These are phyloP conservation scores for Momotus momota DNA, from an alignment of 2,797 vertebrate genomes.

Conservation along the genomic window DNA sequence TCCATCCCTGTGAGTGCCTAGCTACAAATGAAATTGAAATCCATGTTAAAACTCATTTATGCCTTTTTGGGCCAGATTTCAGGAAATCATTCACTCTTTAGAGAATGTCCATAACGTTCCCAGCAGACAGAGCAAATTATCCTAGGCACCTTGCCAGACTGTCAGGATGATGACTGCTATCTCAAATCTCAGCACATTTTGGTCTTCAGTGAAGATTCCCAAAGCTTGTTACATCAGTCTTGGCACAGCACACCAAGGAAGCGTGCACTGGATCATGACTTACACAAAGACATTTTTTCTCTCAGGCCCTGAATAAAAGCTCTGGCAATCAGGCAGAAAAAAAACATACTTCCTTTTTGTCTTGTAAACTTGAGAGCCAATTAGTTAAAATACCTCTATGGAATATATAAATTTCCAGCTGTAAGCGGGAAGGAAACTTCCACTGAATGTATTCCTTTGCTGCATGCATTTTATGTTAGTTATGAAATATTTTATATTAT, in stretches of 20 bases:
- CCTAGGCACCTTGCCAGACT: conserved; percentile 1
- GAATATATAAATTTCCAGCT: conserved; percentile 17
- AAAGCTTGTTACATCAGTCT: conserved; percentile 31
- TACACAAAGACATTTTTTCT: conserved; percentile 11
- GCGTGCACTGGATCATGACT: not conserved
- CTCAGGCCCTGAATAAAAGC: not conserved
- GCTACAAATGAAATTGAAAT: not conserved
- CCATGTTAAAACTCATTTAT: not conserved
- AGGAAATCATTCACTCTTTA: not conserved
- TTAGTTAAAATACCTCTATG: conserved; percentile 20
- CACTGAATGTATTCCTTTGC: not conserved
- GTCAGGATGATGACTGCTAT: not conserved
- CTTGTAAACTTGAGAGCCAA: conserved; percentile 21
- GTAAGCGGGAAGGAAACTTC: not conserved
- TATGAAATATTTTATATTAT: not conserved
- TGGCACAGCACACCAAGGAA: not conserved
- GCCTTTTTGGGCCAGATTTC: not conserved
- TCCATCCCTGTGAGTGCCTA: not conserved
- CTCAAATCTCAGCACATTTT: conserved; percentile 5
- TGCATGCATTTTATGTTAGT: not conserved
- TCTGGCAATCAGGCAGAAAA: not conserved
- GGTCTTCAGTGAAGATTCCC: conserved; percentile 19
- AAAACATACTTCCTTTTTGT: not conserved
- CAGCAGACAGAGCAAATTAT: not conserved
- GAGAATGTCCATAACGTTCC: not conserved